Evolutionary conservation across 2,113 vertebrate genomes (phyloP).

Genomic region (Scomber colias): DNA sequence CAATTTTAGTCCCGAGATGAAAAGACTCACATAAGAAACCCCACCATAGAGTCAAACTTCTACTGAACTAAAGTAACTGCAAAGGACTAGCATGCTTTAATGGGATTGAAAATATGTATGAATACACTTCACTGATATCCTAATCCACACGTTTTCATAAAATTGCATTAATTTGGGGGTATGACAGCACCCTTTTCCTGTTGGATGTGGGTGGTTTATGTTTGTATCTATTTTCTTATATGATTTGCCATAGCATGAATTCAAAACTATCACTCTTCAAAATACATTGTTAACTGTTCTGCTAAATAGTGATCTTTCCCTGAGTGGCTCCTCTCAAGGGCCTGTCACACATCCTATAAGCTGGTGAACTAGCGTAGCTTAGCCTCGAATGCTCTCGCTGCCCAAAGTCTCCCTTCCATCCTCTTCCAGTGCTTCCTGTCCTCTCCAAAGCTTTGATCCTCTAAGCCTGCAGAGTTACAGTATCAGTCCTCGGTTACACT

Average conservation of each 20-base stretch:
- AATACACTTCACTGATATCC: not conserved
- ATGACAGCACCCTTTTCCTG: not conserved
- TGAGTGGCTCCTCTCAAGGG: slow-evolving; percentile 40
- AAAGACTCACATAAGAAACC: not conserved
- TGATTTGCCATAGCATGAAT: not conserved
- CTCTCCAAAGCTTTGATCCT: slow-evolving; percentile 78
- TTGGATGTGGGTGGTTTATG: not conserved
- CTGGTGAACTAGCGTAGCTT: slow-evolving; percentile 63
- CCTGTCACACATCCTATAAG: slow-evolving; percentile 57
- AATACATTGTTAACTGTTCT: slow-evolving; percentile 2
- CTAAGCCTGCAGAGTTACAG: slow-evolving; percentile 78
- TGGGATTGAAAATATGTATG: not conserved
- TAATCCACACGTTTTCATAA: slow-evolving; percentile 8
- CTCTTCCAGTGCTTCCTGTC: slow-evolving; percentile 62
- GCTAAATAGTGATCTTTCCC: slow-evolving; percentile 30
- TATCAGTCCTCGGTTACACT: slow-evolving; percentile 74
- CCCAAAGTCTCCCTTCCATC: slow-evolving; percentile 69
- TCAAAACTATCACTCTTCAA: not conserved
- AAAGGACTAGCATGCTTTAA: too few relatives aligned
- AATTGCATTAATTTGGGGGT: not conserved
- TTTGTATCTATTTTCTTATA: slow-evolving; percentile 6
- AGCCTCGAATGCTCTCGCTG: slow-evolving; percentile 51
- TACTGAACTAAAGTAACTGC: too few relatives aligned
- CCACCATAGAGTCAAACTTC: not conserved
- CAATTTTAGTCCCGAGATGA: slow-evolving; percentile 19